Base-by-base conservation (phyloP, 2,113 vertebrate species). In the Tauraco erythrolophus region DNA sequence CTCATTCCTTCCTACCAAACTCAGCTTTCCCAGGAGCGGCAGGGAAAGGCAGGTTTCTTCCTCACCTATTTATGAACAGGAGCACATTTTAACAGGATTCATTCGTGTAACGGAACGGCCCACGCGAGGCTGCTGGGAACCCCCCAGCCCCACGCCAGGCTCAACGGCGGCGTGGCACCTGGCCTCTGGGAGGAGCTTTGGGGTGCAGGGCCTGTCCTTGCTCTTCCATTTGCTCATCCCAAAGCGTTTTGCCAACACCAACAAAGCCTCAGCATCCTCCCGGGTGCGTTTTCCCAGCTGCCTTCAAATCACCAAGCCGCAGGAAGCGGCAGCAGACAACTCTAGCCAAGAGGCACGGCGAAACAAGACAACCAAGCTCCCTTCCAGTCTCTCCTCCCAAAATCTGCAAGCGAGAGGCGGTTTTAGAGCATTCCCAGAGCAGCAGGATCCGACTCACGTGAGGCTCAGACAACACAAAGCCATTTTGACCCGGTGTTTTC, bases 401-500 rank as follows among this genome's bases (percentile, higher is more conserved):
- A 92, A 70, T 10, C 41, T 24, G 6, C 21, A 3, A 37, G 35
- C 1, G 0, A 54, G 61, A 12, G 2, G 37, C 31, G 31, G 76
- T 19, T 76, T 84, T 24, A 28, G 27, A 70, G 71, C 54, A 28
- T n/a, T 46, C 62, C 46, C 0, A 0, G 45, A 24, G 62, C 72
- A 37, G 46, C 50, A 30, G 69, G 35, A 33, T 25, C 58, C 0
- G 0, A n/a, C n/a, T 23, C 2, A 1, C 12, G 4, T 7, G 4
- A 39, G 25, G 50, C 37, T 91, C 25, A 43, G 88, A 53, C 41
- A 31, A 10, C 58, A 84, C 65, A 80, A 77, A 92, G 25, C 71
- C 60, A 11, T 57, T 84, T 1, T 1, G 3, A 76, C 48, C 45
- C 0, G 0, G 10, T 0, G 5, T 9, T 62, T 54, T 50, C 46